Percentiles rank a stretch among this genome's conserved stretches.
These are phyloP conservation scores for Isurus oxyrinchus DNA, from an alignment of 2,113 vertebrate species.

Conservation along the genomic window DNA sequence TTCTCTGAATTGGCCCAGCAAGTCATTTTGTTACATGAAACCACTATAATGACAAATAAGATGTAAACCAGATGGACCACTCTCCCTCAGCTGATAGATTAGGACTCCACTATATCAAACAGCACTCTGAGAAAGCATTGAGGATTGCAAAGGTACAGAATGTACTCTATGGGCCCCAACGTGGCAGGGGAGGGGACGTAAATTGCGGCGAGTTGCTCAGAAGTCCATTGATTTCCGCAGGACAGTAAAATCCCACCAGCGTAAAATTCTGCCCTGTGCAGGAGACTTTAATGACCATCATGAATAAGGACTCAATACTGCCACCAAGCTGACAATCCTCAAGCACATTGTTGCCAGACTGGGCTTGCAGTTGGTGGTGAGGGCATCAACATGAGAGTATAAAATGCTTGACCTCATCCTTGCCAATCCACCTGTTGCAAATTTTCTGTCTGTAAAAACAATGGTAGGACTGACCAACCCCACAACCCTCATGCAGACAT, in stretches of 20 bases:
- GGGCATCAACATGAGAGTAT: neutral
- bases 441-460: neutral
- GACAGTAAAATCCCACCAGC: too few species aligned
- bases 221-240: too few species aligned
- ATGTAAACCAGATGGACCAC: too few species aligned
- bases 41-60: too few species aligned
- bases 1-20: too few species aligned
- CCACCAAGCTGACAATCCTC: neutral
- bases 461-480: neutral
- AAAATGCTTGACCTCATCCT: neutral
- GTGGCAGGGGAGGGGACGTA: too few species aligned
- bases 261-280: too few species aligned
- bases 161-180: neutral
- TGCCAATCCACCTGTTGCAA: neutral
- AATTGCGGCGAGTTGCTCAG: too few species aligned
- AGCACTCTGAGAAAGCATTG: neutral
- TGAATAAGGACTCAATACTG: neutral
- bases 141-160: neutral
- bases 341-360: neutral
- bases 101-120: neutral
- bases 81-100: neutral
- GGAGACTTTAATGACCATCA: neutral
- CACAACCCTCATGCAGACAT: neutral
- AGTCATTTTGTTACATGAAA: too few species aligned
- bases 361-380: neutral